Percentiles rank a stretch among this genome's conserved stretches.
These are phyloP conservation scores for Meles meles DNA, from an alignment of 2,113 vertebrate genomes.

Conservation along the genomic window DNA sequence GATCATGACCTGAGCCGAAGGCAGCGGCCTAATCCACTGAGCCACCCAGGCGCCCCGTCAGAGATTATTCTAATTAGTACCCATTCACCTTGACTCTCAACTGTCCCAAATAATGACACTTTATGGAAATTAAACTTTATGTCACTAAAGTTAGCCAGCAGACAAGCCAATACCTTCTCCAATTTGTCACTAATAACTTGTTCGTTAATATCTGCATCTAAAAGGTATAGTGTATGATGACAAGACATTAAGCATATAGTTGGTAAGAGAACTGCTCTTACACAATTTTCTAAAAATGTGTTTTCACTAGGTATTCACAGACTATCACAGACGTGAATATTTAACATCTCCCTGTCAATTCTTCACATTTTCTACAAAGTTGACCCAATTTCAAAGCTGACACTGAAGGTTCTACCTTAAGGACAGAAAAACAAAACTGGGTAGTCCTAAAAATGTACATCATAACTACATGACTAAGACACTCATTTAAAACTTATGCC, in stretches of 20 bases:
- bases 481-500: conserved; percentile 70
- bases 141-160: neutral
- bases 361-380: conserved; percentile 51
- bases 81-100: neutral
- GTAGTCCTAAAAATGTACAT: conserved; percentile 79
- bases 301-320: neutral
- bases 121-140: conserved; percentile 40
- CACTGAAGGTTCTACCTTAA: conserved; percentile 60
- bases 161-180: neutral
- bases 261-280: neutral
- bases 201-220: conserved; percentile 12
- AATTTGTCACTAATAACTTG: conserved; percentile 3
- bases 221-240: neutral
- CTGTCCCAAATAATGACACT: conserved; percentile 5
- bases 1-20: no score
- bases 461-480: conserved; percentile 80
- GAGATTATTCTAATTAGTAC: conserved; percentile 11
- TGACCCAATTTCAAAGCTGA: conserved; percentile 73
- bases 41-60: no score
- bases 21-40: no score
- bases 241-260: conserved; percentile 29
- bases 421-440: conserved; percentile 64
- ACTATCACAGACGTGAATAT: conserved; percentile 49
- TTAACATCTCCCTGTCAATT: conserved; percentile 36
- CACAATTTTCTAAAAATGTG: neutral